phyloP scores from a whole-genome alignment of 2,113 vertebrate species.

The Lepisosteus osseus region DNA sequence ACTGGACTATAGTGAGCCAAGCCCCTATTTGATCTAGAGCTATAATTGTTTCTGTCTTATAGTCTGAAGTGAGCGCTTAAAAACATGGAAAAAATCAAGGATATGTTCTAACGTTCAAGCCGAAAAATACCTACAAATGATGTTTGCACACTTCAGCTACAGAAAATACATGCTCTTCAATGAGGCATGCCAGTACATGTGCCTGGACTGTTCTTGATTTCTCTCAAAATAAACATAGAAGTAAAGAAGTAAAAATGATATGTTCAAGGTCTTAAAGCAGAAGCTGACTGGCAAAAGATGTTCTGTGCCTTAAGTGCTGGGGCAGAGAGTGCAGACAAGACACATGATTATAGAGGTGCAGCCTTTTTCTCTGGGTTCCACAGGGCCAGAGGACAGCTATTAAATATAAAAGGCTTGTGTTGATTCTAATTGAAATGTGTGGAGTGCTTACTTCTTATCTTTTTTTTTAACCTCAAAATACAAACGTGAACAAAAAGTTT shows the following conservation, averaged over 20 bases:
- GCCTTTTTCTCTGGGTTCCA: conserved; percentile 16
- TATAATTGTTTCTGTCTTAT: conserved; percentile 33
- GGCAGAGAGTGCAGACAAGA: conserved; percentile 27
- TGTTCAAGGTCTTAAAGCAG: conserved; percentile 14
- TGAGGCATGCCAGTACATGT: conserved; percentile 9
- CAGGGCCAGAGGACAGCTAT: conserved; percentile 21
- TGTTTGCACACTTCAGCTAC: too few relatives aligned
- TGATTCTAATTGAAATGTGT: too few relatives aligned
- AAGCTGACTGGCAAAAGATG: conserved; percentile 22
- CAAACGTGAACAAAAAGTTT: too few relatives aligned
- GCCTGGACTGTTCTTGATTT: conserved; percentile 2
- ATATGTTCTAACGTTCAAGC: too few relatives aligned
- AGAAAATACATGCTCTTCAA: conserved; percentile 18
- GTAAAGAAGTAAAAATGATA: conserved; percentile 34
- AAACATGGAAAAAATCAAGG: not conserved
- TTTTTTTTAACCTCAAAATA: too few relatives aligned
- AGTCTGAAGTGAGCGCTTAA: conserved; percentile 19
- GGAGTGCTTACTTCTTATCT: too few relatives aligned
- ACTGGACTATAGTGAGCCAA: conserved; percentile 39
- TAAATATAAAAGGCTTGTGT: conserved; percentile 23
- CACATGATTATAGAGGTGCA: conserved; percentile 38
- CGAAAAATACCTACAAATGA: too few relatives aligned
- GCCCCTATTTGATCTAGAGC: conserved; percentile 39
- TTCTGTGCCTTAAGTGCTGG: conserved; percentile 42
- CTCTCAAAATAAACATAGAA: conserved; percentile 10